These are phyloP conservation scores for Agonopterix alstromeriana DNA, from an alignment of 2,888 invertebrate genomes.

Conservation along the genomic window DNA sequence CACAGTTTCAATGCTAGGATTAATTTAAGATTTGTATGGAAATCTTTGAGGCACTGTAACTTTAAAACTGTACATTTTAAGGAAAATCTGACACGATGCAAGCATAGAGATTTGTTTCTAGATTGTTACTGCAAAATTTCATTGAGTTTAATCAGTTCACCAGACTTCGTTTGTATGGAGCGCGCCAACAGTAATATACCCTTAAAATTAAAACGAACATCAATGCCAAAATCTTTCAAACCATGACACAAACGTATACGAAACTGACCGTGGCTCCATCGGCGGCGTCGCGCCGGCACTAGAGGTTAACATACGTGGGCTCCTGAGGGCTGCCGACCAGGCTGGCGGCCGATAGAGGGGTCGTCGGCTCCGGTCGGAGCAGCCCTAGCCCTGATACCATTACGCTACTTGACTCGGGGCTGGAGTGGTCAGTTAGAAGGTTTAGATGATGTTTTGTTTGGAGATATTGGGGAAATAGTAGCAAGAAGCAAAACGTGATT, in stretches of 20 bases:
- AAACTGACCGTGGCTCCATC: conserved; percentile 59
- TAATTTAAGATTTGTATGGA: no score
- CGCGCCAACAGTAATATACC: no score
- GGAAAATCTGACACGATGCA: no score
- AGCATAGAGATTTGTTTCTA: no score
- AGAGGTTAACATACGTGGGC: conserved; percentile 96
- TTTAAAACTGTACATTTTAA: no score
- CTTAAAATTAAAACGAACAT: not conserved
- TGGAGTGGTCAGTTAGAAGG: conserved; percentile 14
- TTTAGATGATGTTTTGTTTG: not conserved
- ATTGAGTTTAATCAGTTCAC: no score
- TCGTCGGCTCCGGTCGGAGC: conserved; percentile 73
- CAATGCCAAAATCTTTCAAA: conserved; percentile 3
- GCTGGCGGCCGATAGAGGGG: conserved; percentile 59
- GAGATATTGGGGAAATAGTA: not conserved
- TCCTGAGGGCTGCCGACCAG: conserved; percentile 83
- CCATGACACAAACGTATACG: conserved; percentile 10
- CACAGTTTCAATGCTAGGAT: no score
- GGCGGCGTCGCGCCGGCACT: conserved; percentile 77
- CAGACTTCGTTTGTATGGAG: no score
- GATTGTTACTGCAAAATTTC: no score
- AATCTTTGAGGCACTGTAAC: no score
- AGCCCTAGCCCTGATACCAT: conserved; percentile 68
- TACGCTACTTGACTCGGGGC: conserved; percentile 78
- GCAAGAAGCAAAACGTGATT: not conserved